Percentiles rank a stretch among this genome's conserved stretches.
These are phyloP conservation scores for Ataeniobius toweri DNA, from an alignment of 2,797 vertebrate genomes.

Conservation along the genomic window DNA sequence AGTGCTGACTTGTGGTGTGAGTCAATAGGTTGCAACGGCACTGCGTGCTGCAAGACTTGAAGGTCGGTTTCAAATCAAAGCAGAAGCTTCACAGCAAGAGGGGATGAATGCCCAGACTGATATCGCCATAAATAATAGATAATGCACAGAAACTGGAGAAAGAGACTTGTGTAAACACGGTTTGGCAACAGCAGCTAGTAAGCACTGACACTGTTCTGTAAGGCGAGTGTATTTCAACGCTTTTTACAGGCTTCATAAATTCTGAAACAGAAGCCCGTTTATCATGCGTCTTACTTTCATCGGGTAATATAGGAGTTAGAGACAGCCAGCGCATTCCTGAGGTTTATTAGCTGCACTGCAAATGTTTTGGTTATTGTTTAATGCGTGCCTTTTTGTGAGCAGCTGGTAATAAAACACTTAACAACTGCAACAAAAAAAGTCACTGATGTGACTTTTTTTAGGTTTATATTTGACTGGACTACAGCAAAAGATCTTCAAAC, in stretches of 20 bases:
- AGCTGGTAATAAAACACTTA: background rate
- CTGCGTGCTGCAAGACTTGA: constrained; percentile 19
- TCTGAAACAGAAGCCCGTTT: background rate
- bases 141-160: background rate
- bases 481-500: too few species aligned
- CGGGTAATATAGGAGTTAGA: background rate
- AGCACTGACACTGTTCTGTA: background rate
- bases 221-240: rapidly evolving
- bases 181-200: background rate
- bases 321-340: background rate
- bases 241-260: background rate
- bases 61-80: constrained; percentile 36
- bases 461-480: too few species aligned
- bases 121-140: background rate
- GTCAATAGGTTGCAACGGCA: constrained; percentile 24
- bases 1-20: constrained; percentile 37
- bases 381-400: background rate
- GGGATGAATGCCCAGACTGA: constrained; percentile 4
- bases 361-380: background rate
- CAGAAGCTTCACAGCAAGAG: background rate
- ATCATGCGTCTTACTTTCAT: background rate
- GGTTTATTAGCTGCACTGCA: background rate
- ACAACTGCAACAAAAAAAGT: background rate
- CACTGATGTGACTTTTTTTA: too few species aligned
- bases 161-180: constrained; percentile 5